Percentiles rank a stretch among this genome's conserved stretches.
Conservation (phyloP, 2,888 invertebrate species). For the Xiphydria camelus region DNA sequence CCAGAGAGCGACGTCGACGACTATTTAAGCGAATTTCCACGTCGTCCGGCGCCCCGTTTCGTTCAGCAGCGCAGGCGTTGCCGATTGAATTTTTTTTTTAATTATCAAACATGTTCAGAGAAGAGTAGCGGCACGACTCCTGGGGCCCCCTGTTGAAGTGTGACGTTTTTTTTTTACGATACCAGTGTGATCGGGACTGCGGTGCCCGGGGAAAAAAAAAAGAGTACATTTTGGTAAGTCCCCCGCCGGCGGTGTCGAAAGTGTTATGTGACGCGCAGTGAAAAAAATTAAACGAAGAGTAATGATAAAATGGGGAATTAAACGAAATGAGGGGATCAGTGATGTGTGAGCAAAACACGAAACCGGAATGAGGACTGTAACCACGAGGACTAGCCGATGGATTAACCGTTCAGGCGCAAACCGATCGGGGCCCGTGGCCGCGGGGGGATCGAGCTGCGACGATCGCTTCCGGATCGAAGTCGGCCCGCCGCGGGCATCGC, state of each 20-base stretch:
- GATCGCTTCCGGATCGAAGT: too few relatives aligned
- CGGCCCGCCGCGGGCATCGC: too few relatives aligned
- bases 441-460: too few relatives aligned
- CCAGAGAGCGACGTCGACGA: constrained; percentile 61
- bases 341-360: constrained; percentile 3
- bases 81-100: constrained; percentile 49
- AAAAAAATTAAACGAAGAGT: background rate
- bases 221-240: background rate
- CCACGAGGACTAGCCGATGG: background rate
- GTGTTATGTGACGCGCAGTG: constrained; percentile 8
- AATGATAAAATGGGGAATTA: background rate
- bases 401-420: background rate
- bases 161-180: constrained; percentile 25
- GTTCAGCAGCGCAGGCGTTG: constrained; percentile 61
- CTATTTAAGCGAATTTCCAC: constrained; percentile 64
- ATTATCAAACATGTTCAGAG: constrained; percentile 39
- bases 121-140: constrained; percentile 35
- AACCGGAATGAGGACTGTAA: background rate
- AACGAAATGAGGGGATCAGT: constrained; percentile 2
- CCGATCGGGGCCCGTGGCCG: too few relatives aligned
- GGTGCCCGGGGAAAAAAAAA: constrained; percentile 10
- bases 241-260: background rate
- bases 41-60: constrained; percentile 63
- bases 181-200: constrained; percentile 28
- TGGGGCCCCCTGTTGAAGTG: constrained; percentile 28